phyloP scores from a whole-genome alignment of 2,113 vertebrate genomes.

The Eudyptes chrysolophus region DNA sequence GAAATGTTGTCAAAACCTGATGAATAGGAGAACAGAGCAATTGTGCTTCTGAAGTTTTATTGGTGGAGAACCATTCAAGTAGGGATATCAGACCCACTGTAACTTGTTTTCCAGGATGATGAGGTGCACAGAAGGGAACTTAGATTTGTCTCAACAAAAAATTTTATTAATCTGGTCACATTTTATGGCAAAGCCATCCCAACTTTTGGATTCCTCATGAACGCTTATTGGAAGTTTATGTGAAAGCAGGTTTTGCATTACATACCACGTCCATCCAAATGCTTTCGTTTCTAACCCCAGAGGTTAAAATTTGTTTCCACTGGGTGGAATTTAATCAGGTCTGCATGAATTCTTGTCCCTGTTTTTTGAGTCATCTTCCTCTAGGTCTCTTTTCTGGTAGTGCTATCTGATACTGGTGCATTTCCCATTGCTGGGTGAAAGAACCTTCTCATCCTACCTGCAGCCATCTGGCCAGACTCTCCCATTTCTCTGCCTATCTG shows the following conservation, averaged over 20 bases:
- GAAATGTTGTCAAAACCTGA: not conserved
- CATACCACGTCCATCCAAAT: not conserved
- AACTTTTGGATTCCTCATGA: not conserved
- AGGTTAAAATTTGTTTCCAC: not conserved
- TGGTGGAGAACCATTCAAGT: not conserved
- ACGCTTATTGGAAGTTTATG: not conserved
- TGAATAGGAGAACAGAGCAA: not conserved
- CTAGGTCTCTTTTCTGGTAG: not conserved
- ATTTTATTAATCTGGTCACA: not conserved
- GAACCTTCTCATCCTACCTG: not conserved
- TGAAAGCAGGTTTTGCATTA: not conserved
- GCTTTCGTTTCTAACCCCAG: not conserved
- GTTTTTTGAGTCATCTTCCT: not conserved
- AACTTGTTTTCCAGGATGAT: constrained; percentile 29
- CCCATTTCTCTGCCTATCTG: not conserved
- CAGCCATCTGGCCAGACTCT: not conserved
- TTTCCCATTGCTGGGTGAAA: not conserved
- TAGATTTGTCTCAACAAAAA: not conserved
- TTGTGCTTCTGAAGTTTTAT: not conserved
- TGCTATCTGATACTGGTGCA: not conserved
- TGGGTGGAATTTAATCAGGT: not conserved
- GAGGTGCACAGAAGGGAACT: not conserved
- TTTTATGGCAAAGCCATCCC: not conserved
- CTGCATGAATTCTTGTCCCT: not conserved
- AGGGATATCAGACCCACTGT: not conserved